Conservation (phyloP, 2,113 vertebrate species). For the Pedionomus torquatus region DNA sequence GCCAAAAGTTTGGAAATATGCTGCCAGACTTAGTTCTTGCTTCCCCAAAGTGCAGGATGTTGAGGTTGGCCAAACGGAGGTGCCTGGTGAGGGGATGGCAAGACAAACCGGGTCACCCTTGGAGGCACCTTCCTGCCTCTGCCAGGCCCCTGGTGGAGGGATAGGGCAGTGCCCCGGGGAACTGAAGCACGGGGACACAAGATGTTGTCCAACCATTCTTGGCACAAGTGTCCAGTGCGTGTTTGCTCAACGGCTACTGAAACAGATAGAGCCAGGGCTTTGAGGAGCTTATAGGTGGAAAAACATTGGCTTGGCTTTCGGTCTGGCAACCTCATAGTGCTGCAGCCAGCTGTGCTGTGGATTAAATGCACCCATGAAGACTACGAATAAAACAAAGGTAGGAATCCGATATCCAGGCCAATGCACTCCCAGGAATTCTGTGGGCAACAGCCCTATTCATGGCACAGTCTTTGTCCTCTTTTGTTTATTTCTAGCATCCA, state of each 20-base stretch:
- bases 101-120: not conserved
- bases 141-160: not conserved
- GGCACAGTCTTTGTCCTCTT: not conserved
- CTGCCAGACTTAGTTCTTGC: not conserved
- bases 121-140: not conserved
- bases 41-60: not conserved
- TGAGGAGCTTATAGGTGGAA: not conserved
- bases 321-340: not conserved
- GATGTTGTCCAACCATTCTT: not conserved
- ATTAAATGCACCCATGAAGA: not conserved
- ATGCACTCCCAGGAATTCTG: rapidly evolving
- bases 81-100: not conserved
- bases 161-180: not conserved
- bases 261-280: not conserved
- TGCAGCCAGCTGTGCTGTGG: not conserved
- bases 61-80: not conserved
- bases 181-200: not conserved
- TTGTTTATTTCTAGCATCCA: not conserved
- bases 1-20: not conserved
- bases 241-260: not conserved
- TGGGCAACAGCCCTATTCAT: not conserved
- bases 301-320: not conserved
- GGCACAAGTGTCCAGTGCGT: not conserved
- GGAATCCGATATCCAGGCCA: not conserved
- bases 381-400: not conserved